Percentiles rank a stretch among this genome's conserved stretches.
phyloP scores from a whole-genome alignment of 2,113 vertebrate genomes.

The Neofelis nebulosa region DNA sequence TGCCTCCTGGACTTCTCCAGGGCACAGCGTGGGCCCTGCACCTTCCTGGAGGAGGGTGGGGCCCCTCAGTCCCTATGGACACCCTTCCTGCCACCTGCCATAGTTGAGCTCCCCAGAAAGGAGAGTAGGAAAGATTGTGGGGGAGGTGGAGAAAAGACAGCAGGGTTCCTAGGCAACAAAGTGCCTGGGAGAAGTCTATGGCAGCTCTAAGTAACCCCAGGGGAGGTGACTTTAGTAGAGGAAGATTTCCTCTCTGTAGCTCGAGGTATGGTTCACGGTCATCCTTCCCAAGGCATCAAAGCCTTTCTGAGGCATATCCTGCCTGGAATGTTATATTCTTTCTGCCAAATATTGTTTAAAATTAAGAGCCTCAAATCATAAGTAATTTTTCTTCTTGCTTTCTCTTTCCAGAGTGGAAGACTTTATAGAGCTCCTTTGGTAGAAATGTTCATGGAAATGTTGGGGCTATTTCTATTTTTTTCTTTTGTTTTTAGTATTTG shows the following conservation, averaged over 20 bases:
- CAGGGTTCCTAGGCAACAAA: neutral
- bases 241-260: neutral
- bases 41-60: conserved; percentile 41
- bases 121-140: conserved; percentile 3
- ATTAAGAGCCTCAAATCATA: neutral
- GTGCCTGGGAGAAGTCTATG: neutral
- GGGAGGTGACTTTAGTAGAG: neutral
- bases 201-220: neutral
- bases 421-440: neutral
- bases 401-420: neutral
- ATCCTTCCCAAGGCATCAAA: neutral
- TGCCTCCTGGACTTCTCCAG: neutral
- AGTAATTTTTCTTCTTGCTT: neutral
- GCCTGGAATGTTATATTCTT: neutral
- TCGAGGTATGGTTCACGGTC: neutral
- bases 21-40: neutral
- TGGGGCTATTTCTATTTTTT: neutral
- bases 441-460: neutral
- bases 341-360: conserved; percentile 28
- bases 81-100: conserved; percentile 65
- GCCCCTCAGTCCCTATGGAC: neutral
- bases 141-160: conserved; percentile 28
- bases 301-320: neutral
- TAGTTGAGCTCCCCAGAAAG: conserved; percentile 23
- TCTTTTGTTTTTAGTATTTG: too few species aligned